Evolutionary conservation across 53 echinoderm and acorn worm species (phyloP), one percentile per base, ranked within the genome.

Genomic region (Echinometra lucunter): DNA sequence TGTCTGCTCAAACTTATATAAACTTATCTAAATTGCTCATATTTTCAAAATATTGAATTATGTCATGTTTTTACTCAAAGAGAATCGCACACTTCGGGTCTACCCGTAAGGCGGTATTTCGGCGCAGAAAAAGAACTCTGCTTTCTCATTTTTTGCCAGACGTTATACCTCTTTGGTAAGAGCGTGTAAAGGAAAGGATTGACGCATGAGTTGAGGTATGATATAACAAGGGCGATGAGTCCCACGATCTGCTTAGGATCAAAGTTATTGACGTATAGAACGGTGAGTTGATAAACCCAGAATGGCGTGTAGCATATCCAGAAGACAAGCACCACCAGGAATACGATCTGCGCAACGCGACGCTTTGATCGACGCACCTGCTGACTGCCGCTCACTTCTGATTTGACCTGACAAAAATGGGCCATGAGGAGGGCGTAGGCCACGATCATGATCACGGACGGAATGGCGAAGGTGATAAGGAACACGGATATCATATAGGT

Each of bases 141-240:
- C n/a, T 80, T 93, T 57, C 93, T 75, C 93, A 93, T 93, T 58
- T 81, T 93, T 57, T 93, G 93, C 96, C 96, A 96, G 28, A 95
- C 60, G 88, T 96, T 96, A 75, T 95, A 96, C 45, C 95, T 91
- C 53, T 94, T 96, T 1, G 97, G 96, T 27, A 97, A 69, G 12
- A 97, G 92, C 0, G 97, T 97, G 38, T 97, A 97, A 2, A 97
- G 93, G 40, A 97, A 97, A 23, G 97, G 97, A 69, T 97, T 97
- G 12, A 97, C 88, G 56, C 96, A 96, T 1, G 96, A 96, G 82
- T 97, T 97, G 17, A 96, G 95, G 92, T 97, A 97, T 12, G 97
- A 96, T 25, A 97, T 70, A 19, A 97, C 91, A 2, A 96, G 72
- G 1, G 95, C 80, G 37, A 95, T 42, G 34, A 97, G 78, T 19